A percentile compares a stretch with the other conserved stretches of the same genome.
Evolutionary conservation across 92 coral and sea anemone genomes (phyloP).

Genomic region (Umimayanthus chanpuru): DNA sequence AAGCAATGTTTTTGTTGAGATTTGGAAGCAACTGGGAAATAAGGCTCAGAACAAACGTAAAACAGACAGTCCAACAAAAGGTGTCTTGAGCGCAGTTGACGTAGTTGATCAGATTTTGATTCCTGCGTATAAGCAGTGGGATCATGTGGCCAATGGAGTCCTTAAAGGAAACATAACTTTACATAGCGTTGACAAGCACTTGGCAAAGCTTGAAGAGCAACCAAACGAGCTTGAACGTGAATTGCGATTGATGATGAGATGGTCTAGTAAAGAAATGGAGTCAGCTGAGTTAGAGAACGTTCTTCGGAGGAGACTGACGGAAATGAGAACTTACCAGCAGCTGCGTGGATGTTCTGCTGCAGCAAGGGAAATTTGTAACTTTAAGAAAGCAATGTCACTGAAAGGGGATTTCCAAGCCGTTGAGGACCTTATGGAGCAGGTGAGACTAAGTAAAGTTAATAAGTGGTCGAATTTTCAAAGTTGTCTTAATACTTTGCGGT

Average conservation of each 20-base stretch:
- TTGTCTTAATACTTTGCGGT: not conserved
- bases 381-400: slow-evolving; percentile 70
- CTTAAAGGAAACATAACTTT: slow-evolving; percentile 50
- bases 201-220: slow-evolving; percentile 27
- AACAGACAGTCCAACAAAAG: slow-evolving; percentile 34
- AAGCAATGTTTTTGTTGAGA: slow-evolving; percentile 56
- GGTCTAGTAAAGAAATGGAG: not conserved
- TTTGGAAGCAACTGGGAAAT: slow-evolving; percentile 62
- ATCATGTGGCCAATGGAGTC: slow-evolving; percentile 26
- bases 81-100: slow-evolving; percentile 45
- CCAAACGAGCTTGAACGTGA: slow-evolving; percentile 50
- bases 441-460: not conserved
- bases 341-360: slow-evolving; percentile 59
- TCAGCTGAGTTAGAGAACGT: not conserved
- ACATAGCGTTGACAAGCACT: slow-evolving; percentile 54
- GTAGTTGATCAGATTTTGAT: slow-evolving; percentile 58
- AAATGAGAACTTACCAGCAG: slow-evolving; percentile 59
- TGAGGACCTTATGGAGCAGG: slow-evolving; percentile 62
- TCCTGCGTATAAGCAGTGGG: slow-evolving; percentile 48
- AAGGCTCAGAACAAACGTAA: slow-evolving; percentile 42
- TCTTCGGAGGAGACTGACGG: slow-evolving; percentile 25
- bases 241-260: slow-evolving; percentile 39
- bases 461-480: no score
- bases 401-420: slow-evolving; percentile 75
- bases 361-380: slow-evolving; percentile 63